Evolutionary conservation across 2,888 invertebrate species (phyloP).

Genomic region (Oscheius sp.): DNA sequence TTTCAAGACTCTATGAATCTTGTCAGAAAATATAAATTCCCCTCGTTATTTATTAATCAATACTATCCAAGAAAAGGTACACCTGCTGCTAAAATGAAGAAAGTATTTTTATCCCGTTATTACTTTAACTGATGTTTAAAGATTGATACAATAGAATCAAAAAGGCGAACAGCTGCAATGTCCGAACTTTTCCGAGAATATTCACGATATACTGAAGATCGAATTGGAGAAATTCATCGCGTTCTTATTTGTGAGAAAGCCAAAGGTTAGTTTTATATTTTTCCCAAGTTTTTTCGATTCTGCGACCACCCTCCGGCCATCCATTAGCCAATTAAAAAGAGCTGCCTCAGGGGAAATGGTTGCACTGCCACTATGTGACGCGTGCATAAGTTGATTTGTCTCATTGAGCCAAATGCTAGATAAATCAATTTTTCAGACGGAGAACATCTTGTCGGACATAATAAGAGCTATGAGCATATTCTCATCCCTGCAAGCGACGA

Average conservation of each 20-base stretch:
- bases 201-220: constrained; percentile 79
- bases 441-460: constrained; percentile 89
- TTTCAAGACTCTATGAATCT: constrained; percentile 84
- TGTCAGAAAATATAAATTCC: constrained; percentile 86
- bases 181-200: constrained; percentile 81
- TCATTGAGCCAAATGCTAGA: too few species aligned
- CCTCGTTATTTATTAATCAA: constrained; percentile 92
- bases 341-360: neutral
- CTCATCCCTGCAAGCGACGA: constrained; percentile 52
- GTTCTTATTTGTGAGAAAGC: constrained; percentile 92
- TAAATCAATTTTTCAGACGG: constrained; percentile 77
- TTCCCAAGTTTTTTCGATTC: neutral
- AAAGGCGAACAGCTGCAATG: constrained; percentile 85
- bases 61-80: constrained; percentile 96
- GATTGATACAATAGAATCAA: constrained; percentile 76
- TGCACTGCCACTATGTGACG: neutral
- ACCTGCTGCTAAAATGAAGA: constrained; percentile 87
- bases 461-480: constrained; percentile 90
- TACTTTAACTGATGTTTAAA: constrained; percentile 72
- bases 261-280: constrained; percentile 72
- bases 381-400: neutral
- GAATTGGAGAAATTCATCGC: constrained; percentile 72
- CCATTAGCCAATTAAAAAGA: too few species aligned
- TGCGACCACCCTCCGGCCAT: too few species aligned
- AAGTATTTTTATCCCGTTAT: constrained; percentile 65